Base-by-base conservation (phyloP, 2,888 invertebrate species). In the Laothoe populi region DNA sequence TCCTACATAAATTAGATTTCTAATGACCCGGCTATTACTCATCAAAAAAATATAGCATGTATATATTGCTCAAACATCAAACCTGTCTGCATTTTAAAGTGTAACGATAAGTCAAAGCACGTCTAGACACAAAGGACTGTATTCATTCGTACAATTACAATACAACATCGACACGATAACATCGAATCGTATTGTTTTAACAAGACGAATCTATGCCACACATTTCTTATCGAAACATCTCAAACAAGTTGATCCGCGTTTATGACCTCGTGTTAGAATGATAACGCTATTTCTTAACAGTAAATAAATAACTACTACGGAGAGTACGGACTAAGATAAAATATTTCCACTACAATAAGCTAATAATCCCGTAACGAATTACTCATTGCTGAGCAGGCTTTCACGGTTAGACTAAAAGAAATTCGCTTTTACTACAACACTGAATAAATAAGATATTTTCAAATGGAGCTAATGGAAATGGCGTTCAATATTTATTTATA, bases 81-180 rank as follows among this genome's bases (percentile, higher is more conserved):
- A 53, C 53, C 53, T 35, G 53, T 53, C 53, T 35, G 53, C 53
- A 19, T 35, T 49, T 53, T 35, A 53, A 53, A 35, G 10, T 53
- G 35, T 53, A 53, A 31, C 35, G 53, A 53, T 35, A 35, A 53
- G 53, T 53, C 53, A 35, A 35, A 53, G 35, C 53, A 53, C 53
- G 53, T 53, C 35, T 53, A 16, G 11, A 16, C 35, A 53, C 53
- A 53, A 53, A 53, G 53, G 53, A 53, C 35, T 53, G 31, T 53
- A 53, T 53, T 53, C 53, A 35, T 35, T 53, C 19, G 53, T 35
- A 35, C 31, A 8, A 19, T 53, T 53, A 31, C 31, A 16, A 13
- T 16, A 35, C n/a, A n/a, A n/a, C n/a, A n/a, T n/a, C n/a, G n/a
- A n/a, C 19, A 19, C 31, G 53, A 53, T 53, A 53, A 53, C 53